Percentiles rank a stretch among this genome's conserved stretches.
Conservation (phyloP, 2,797 vertebrate species). For the Scyliorhinus canicula region DNA sequence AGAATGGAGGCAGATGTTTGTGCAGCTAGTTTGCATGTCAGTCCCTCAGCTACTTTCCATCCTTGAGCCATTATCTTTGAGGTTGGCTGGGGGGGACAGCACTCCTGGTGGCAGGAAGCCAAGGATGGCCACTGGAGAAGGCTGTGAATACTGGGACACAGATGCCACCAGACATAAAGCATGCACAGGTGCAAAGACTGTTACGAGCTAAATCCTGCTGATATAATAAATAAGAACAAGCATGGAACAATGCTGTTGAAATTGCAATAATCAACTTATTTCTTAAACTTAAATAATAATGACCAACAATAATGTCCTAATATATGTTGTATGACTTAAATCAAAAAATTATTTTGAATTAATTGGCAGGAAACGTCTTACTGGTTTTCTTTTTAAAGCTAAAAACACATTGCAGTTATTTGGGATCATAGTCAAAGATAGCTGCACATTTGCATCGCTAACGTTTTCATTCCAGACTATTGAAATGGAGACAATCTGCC, state of each 20-base stretch:
- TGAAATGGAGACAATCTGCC: no score
- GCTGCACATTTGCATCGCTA: no score
- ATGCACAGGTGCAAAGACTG: background rate
- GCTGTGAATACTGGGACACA: background rate
- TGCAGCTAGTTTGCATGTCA: no score
- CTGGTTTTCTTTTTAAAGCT: no score
- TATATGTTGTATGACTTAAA: no score
- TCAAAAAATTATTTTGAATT: no score
- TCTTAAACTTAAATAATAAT: background rate
- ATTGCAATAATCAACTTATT: background rate
- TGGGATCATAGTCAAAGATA: no score
- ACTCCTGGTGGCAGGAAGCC: background rate
- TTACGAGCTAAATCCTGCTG: background rate
- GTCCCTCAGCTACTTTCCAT: background rate
- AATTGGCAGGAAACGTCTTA: no score
- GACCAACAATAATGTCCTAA: background rate
- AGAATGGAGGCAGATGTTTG: background rate
- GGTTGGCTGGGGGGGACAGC: background rate
- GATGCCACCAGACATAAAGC: background rate
- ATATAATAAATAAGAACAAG: background rate
- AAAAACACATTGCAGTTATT: no score
- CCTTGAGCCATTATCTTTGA: no score
- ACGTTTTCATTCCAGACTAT: no score
- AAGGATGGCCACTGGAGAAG: background rate
- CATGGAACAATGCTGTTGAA: background rate